A percentile compares a stretch with the other conserved stretches of the same genome.
These are phyloP conservation scores for Campopleginae sp. DNA, from an alignment of 2,888 invertebrate species.

Conservation along the genomic window DNA sequence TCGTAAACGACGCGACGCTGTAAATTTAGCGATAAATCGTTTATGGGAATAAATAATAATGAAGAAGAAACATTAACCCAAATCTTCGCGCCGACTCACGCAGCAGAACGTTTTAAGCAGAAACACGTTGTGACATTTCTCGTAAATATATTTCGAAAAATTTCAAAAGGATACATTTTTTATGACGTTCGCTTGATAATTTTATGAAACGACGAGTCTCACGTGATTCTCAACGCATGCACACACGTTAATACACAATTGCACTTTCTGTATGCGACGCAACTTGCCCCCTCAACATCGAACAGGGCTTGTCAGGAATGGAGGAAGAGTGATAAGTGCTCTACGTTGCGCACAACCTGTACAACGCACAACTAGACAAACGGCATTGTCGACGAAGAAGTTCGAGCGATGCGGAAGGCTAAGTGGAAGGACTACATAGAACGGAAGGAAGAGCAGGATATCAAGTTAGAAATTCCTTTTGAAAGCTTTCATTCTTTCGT, in stretches of 20 bases:
- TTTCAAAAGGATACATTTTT: neutral
- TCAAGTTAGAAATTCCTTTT: constrained; percentile 32
- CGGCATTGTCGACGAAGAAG: constrained; percentile 47
- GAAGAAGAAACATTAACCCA: neutral
- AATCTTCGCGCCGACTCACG: neutral
- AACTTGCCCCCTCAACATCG: constrained; percentile 13
- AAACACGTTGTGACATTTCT: neutral
- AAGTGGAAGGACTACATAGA: constrained; percentile 26
- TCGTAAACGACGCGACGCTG: no score
- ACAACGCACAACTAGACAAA: constrained; percentile 34
- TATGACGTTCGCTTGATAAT: neutral
- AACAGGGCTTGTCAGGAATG: constrained; percentile 6
- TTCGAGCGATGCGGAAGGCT: constrained; percentile 25
- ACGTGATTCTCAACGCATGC: constrained; percentile 27
- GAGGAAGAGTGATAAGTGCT: constrained; percentile 36
- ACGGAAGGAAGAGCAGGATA: neutral
- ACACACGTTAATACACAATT: constrained; percentile 9
- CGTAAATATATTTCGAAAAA: neutral
- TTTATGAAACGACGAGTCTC: constrained; percentile 24
- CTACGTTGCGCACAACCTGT: constrained; percentile 32
- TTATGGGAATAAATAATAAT: neutral
- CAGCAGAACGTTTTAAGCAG: neutral
- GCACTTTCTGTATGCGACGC: constrained; percentile 18
- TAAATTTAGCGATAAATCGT: neutral
- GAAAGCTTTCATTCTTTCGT: neutral